These are phyloP conservation scores for Volucella inflata DNA, from an alignment of 2,888 invertebrate species.

Conservation along the genomic window DNA sequence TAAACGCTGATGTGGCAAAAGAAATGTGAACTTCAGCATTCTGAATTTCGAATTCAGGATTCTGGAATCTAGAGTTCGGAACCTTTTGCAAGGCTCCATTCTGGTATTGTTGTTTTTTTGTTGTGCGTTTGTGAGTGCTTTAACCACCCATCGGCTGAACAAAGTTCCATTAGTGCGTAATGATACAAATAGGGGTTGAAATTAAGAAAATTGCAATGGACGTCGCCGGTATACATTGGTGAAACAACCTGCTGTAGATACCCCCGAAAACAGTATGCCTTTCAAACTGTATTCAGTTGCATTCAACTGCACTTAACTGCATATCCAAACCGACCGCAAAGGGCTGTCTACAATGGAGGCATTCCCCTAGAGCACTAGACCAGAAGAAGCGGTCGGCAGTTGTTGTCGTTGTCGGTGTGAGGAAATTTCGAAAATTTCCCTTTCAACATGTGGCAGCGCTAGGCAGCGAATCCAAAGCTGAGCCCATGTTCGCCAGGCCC, in stretches of 20 bases:
- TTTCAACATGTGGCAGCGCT: conserved; percentile 25
- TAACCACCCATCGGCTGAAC: conserved; percentile 36
- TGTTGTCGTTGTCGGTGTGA: conserved; percentile 28
- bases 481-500: too few species aligned
- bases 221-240: conserved; percentile 42
- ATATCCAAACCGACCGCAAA: conserved; percentile 62
- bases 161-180: conserved; percentile 73
- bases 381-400: not conserved
- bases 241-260: not conserved
- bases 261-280: too few species aligned
- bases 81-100: too few species aligned
- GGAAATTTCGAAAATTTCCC: conserved; percentile 55
- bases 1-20: conserved; percentile 69
- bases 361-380: conserved; percentile 21
- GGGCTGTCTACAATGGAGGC: conserved; percentile 24
- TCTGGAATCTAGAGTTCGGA: too few species aligned
- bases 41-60: not conserved
- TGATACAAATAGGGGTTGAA: conserved; percentile 72
- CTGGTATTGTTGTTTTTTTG: conserved; percentile 10
- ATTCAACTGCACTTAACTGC: conserved; percentile 64
- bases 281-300: conserved; percentile 37
- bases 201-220: conserved; percentile 72
- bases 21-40: conserved; percentile 45
- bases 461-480: not conserved
- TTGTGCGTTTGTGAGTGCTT: not conserved